Evolutionary conservation across 1,140 invertebrate genomes (phyloP).

Genomic region (Halesus radiatus): DNA sequence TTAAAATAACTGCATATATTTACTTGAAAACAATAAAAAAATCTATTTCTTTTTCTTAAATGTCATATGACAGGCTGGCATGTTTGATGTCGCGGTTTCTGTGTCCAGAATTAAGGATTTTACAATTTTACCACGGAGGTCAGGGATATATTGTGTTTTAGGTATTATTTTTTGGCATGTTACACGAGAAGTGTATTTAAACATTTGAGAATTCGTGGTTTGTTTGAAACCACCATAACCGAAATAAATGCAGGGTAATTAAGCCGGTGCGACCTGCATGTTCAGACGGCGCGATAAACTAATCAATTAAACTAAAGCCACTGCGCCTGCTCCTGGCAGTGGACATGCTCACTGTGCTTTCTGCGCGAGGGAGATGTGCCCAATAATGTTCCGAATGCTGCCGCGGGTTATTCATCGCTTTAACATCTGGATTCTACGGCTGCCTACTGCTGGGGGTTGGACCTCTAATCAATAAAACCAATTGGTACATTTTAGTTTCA

Average conservation of each 20-base stretch:
- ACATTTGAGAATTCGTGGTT: neutral
- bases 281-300: constrained; percentile 54
- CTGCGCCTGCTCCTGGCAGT: neutral
- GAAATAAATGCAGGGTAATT: constrained; percentile 40
- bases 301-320: constrained; percentile 54
- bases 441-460: constrained; percentile 15
- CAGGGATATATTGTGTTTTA: too few relatives aligned
- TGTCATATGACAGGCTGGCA: too few relatives aligned
- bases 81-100: too few relatives aligned
- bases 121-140: too few relatives aligned
- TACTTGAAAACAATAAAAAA: too few relatives aligned
- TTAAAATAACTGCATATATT: too few relatives aligned
- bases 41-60: too few relatives aligned
- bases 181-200: too few relatives aligned
- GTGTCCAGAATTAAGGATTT: too few relatives aligned
- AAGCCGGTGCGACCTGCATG: constrained; percentile 48
- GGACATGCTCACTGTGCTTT: too few relatives aligned
- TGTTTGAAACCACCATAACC: constrained; percentile 1
- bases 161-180: too few relatives aligned
- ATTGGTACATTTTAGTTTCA: too few relatives aligned
- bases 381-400: constrained; percentile 6
- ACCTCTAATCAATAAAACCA: constrained; percentile 15
- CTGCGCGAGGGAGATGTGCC: neutral
- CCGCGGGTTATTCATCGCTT: neutral
- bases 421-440: constrained; percentile 29